Base-by-base conservation (phyloP, 2,113 vertebrate genomes). In the Dendrocopos noguchii region DNA sequence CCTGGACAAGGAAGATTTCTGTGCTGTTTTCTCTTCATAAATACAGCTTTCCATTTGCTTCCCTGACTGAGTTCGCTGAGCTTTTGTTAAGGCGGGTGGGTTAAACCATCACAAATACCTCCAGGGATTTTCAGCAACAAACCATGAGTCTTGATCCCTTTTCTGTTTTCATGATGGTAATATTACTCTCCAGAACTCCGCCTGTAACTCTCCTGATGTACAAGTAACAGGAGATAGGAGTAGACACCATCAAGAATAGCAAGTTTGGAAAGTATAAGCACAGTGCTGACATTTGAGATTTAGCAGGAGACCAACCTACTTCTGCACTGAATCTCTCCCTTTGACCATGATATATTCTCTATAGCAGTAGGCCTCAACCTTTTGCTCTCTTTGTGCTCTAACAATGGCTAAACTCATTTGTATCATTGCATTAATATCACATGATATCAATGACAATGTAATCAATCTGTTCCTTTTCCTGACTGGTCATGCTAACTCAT, bases 391-490 rank as follows among this genome's bases (percentile, higher is more conserved):
- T 61, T 44, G 6, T 31, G 53, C 42, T 90, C 72, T 77, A 89
- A 74, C 27, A 53, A 94, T 65, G 27, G 21, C 44, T 72, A 47
- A 72, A 71, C 50, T 89, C 28, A 94, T 91, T 84, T 88, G 33
- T 87, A 84, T 86, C 39, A 65, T 74, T 64, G 28, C 33, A 1
- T 80, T 93, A 77, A 87, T 85, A 61, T 50, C 46, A 14, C 53
- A 61, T 21, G 29, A 70, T 85, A 39, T 74, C 72, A 57, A 14
- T 7, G 87, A 85, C n/a, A 68, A 63, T 80, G 90, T 84, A 83
- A 85, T 93, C 89, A 85, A 74, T 47, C 76, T 57, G 31, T 57
- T 74, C 65, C 75, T 93, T 77, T 77, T 74, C 75, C 71, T 80
- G 56, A 60, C 64, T 78, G 60, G 68, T 65, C 44, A 56, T 31